Base-by-base conservation (phyloP, 2,113 vertebrate genomes). In the Scalopus aquaticus region DNA sequence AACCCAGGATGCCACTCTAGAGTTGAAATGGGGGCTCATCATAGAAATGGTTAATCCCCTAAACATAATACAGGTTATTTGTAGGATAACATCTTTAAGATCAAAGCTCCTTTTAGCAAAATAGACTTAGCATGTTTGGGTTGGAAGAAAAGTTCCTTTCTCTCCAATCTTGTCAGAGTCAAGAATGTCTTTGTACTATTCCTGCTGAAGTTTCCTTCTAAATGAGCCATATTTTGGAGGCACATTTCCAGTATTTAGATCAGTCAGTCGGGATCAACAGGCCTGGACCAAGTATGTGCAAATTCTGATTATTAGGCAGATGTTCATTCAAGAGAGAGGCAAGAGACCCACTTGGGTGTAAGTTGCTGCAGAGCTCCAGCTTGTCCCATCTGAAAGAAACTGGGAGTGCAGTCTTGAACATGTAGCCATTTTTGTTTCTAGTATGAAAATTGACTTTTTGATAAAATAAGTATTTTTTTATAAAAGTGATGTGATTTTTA, bases 61-160 rank as follows among this genome's bases (percentile, higher is more conserved):
- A 54, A 84, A 95, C 77, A 79, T 39, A 95, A 84, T 20, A 49
- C 2, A 62, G 19, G 4, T 90, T 90, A 54, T 64, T 54, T 90
- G 26, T 32, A 80, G 42, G 35, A 26, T 30, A 88, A 80, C 65
- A 10, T 5, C 51, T 95, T 32, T 81, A 51, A 49, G 37, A 83
- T 69, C 17, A 69, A 80, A 79, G 35, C 3, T 65, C 9, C 22
- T 70, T 78, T 72, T 26, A n/a, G 24, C 2, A 88, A 90, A 88
- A 83, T 69, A 56, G 30, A 84, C 44, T 42, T 88, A 67, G 32
- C 70, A 76, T 11, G n/a, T 51, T 81, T 84, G n/a, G 28, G 4
- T 93, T 74, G 35, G 46, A 79, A 78, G 42, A 60, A 90, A 92
- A 62, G 26, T 84, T 80, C 35, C 24, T 49, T 88, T 87, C n/a